These are phyloP conservation scores for Rotaria sp. DNA, from an alignment of 2,888 invertebrate genomes.

Conservation along the genomic window DNA sequence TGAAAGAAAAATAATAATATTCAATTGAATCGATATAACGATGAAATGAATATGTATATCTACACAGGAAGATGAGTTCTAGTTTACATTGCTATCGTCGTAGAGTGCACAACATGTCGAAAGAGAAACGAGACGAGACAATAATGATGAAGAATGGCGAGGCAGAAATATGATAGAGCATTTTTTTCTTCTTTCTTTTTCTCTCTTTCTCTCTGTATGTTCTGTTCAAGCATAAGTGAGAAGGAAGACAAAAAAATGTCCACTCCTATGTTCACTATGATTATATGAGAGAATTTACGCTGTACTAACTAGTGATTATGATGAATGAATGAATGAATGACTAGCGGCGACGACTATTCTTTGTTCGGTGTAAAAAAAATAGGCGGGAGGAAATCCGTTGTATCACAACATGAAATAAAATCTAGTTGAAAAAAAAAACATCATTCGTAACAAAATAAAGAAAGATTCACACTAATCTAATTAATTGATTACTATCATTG, in stretches of 20 bases:
- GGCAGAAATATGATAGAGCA: not conserved
- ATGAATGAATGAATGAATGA: not conserved
- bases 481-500: not conserved
- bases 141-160: not conserved
- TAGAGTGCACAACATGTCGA: not conserved
- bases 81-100: slow-evolving; percentile 1
- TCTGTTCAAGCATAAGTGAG: not conserved
- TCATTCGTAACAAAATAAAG: not conserved
- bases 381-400: not conserved
- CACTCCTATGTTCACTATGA: not conserved
- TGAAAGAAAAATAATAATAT: not conserved
- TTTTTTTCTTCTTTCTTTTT: not conserved
- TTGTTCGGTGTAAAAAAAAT: not conserved
- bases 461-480: not conserved
- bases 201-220: not conserved
- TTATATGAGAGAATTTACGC: not conserved
- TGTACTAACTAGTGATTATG: slow-evolving; percentile 3
- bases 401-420: not conserved
- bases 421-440: not conserved
- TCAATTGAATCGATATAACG: not conserved
- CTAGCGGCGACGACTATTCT: not conserved
- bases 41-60: not conserved
- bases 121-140: not conserved
- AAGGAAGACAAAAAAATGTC: not conserved
- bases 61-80: not conserved